phyloP scores from a whole-genome alignment of 2,888 invertebrate species.

The Leistus spinibarbis region DNA sequence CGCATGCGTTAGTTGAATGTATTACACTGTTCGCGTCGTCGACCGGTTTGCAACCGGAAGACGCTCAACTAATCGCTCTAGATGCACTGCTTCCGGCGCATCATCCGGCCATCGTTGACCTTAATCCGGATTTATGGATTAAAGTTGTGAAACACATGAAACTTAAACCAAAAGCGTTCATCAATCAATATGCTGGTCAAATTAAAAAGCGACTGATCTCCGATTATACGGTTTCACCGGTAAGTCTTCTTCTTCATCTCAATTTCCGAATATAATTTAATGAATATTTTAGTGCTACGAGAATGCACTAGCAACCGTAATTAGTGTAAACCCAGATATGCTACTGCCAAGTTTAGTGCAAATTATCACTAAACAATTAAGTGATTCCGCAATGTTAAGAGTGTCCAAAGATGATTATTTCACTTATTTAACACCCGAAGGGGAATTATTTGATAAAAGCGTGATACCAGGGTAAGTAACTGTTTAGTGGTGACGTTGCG shows the following conservation, averaged over 20 bases:
- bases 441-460: conserved; percentile 89
- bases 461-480: conserved; percentile 66
- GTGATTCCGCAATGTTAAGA: conserved; percentile 68
- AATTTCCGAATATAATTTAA: background rate
- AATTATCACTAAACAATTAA: conserved; percentile 66
- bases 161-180: conserved; percentile 65
- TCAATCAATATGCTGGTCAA: conserved; percentile 63
- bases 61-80: conserved; percentile 67
- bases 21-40: conserved; percentile 56
- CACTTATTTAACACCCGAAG: conserved; percentile 83
- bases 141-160: conserved; percentile 65
- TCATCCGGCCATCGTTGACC: conserved; percentile 70
- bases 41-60: conserved; percentile 54
- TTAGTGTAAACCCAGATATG: conserved; percentile 67
- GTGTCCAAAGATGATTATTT: conserved; percentile 82
- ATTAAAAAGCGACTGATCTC: conserved; percentile 68
- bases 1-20: conserved; percentile 56
- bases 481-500: conserved; percentile 1
- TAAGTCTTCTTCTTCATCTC: conserved; percentile 43
- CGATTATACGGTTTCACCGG: conserved; percentile 54
- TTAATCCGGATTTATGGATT: conserved; percentile 71
- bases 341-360: conserved; percentile 70
- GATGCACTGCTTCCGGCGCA: conserved; percentile 75
- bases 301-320: conserved; percentile 75
- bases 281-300: conserved; percentile 60